Evolutionary conservation across 1,140 invertebrate genomes (phyloP).

Genomic region (Drosophila obscura): DNA sequence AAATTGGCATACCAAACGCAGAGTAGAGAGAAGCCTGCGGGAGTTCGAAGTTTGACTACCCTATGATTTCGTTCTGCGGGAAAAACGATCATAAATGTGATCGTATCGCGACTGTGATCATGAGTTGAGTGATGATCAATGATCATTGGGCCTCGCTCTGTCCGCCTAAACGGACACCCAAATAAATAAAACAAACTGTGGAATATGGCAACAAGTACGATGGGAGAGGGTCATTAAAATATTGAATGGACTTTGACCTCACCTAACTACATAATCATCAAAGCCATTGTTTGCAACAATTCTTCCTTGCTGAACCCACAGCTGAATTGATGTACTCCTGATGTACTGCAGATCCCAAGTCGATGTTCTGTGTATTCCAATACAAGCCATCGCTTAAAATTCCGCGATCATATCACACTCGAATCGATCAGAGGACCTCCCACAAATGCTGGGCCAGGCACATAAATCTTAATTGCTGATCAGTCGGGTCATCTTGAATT

Average conservation of each 20-base stretch:
- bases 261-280: too few species aligned
- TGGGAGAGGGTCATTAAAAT: too few species aligned
- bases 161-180: too few species aligned
- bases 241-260: too few species aligned
- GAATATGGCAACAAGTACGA: too few species aligned
- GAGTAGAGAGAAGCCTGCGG: slow-evolving; percentile 44
- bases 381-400: slow-evolving; percentile 34
- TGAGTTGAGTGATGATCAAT: slow-evolving; percentile 22
- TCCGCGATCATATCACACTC: slow-evolving; percentile 42
- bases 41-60: slow-evolving; percentile 59
- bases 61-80: slow-evolving; percentile 52
- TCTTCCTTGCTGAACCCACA: not conserved
- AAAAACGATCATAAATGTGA: slow-evolving; percentile 23
- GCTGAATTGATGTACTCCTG: not conserved
- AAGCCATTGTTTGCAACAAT: too few species aligned
- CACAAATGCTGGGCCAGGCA: slow-evolving; percentile 38
- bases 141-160: too few species aligned
- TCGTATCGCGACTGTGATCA: slow-evolving; percentile 6
- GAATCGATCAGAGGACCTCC: slow-evolving; percentile 50
- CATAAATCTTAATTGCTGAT: slow-evolving; percentile 74
- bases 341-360: not conserved
- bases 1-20: slow-evolving; percentile 73
- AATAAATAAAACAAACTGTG: too few species aligned
- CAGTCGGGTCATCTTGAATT: slow-evolving; percentile 25
- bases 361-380: slow-evolving; percentile 4